Conservation (phyloP, 2,888 invertebrate species). For the Euclidia mi region DNA sequence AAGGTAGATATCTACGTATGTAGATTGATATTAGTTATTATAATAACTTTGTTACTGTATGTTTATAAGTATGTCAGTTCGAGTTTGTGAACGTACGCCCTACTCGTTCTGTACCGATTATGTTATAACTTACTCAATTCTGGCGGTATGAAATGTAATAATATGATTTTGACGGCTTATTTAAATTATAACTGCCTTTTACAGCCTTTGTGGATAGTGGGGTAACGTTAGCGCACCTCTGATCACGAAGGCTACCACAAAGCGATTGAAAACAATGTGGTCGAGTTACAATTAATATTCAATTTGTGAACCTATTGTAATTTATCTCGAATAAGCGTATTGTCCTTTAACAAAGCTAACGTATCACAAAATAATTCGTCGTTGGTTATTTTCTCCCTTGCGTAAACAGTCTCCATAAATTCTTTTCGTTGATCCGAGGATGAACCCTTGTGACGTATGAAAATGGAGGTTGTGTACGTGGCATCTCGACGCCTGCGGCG, state of each 20-base stretch:
- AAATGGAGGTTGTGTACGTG: constrained; percentile 73
- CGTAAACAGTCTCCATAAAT: constrained; percentile 82
- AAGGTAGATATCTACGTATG: too few species aligned
- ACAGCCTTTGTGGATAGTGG: background rate
- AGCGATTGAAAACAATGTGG: background rate
- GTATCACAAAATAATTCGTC: constrained; percentile 29
- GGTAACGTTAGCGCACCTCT: background rate
- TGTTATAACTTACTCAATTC: too few species aligned
- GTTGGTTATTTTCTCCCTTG: constrained; percentile 63
- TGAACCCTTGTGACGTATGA: constrained; percentile 80
- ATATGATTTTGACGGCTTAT: background rate
- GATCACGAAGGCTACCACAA: too few species aligned
- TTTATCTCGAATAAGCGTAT: background rate
- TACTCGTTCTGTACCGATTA: constrained; percentile 8
- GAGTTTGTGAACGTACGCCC: constrained; percentile 3
- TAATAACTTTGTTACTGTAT: too few species aligned
- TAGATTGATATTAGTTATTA: too few species aligned
- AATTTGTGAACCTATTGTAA: constrained; percentile 12
- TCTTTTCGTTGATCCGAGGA: constrained; percentile 81
- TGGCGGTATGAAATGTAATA: constrained; percentile 8
- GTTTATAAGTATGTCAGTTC: constrained; percentile 18
- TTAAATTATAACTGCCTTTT: background rate
- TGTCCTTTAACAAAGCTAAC: too few species aligned
- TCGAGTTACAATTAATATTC: background rate
- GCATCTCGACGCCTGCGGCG: constrained; percentile 57